phyloP scores from a whole-genome alignment of 2,113 vertebrate species.

The Nicator chloris region DNA sequence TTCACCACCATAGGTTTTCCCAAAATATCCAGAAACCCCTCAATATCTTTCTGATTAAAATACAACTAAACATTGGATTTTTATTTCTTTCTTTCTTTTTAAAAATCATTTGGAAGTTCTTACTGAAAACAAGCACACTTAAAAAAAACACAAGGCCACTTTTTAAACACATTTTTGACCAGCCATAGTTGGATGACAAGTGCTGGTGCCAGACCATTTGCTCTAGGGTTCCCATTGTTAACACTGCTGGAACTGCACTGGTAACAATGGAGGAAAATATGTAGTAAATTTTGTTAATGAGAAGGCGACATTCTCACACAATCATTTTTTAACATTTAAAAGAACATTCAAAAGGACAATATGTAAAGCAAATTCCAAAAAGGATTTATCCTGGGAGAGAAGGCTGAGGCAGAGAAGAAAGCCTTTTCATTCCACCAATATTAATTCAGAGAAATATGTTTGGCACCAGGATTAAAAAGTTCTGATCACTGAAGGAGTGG shows the following conservation, averaged over 20 bases:
- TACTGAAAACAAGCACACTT: background rate
- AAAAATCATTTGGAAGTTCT: constrained; percentile 11
- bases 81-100: background rate
- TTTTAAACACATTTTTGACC: constrained; percentile 51
- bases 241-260: constrained; percentile 39
- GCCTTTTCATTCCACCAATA: constrained; percentile 20
- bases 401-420: constrained; percentile 39
- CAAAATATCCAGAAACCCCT: background rate
- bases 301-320: constrained; percentile 51
- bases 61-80: background rate
- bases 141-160: background rate
- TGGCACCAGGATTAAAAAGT: constrained; percentile 28
- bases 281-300: constrained; percentile 53
- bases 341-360: constrained; percentile 52
- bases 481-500: background rate
- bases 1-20: background rate
- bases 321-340: constrained; percentile 48
- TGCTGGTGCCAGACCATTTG: constrained; percentile 64
- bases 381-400: constrained; percentile 41
- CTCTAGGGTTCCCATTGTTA: constrained; percentile 65
- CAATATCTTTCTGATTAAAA: background rate
- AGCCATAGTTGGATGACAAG: constrained; percentile 40
- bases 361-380: constrained; percentile 54
- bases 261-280: constrained; percentile 63
- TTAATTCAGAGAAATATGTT: constrained; percentile 17